phyloP scores from a whole-genome alignment of 2,113 vertebrate species.

The Rhombomys opimus region DNA sequence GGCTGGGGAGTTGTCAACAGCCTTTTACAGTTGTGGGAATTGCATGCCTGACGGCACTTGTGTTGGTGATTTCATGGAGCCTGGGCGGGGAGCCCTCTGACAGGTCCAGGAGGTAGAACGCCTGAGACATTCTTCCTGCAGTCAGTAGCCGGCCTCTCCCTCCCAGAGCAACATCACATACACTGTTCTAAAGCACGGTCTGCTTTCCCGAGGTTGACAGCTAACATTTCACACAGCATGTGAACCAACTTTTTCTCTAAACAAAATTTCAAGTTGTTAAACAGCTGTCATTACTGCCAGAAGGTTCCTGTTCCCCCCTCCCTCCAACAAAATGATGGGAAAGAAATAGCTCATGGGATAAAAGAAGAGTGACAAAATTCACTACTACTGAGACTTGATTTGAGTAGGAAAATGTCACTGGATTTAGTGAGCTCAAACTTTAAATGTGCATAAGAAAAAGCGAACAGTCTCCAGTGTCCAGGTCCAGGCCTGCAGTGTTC shows the following conservation, averaged over 20 bases:
- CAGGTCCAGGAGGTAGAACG: neutral
- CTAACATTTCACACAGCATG: neutral
- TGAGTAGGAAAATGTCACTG: neutral
- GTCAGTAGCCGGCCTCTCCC: neutral
- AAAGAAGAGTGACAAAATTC: constrained; percentile 8
- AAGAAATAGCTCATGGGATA: neutral
- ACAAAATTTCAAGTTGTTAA: constrained; percentile 33
- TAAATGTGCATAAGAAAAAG: neutral
- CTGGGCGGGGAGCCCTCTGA: neutral
- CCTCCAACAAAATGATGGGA: neutral
- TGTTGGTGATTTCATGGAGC: constrained; percentile 71
- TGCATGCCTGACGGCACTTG: constrained; percentile 64
- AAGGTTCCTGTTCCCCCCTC: neutral
- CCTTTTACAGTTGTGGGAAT: constrained; percentile 67
- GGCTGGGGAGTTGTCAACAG: constrained; percentile 63
- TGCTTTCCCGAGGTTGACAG: constrained; percentile 17
- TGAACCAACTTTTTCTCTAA: constrained; percentile 37
- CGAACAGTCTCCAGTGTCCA: neutral
- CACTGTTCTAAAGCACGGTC: constrained; percentile 16
- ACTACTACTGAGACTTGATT: constrained; percentile 14
- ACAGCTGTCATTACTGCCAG: neutral
- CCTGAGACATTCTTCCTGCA: neutral
- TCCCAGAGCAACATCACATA: neutral
- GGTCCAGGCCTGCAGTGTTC: neutral
- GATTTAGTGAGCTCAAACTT: neutral